Evolutionary conservation across 2,113 vertebrate species (phyloP).

Genomic region (Salvator merianae): DNA sequence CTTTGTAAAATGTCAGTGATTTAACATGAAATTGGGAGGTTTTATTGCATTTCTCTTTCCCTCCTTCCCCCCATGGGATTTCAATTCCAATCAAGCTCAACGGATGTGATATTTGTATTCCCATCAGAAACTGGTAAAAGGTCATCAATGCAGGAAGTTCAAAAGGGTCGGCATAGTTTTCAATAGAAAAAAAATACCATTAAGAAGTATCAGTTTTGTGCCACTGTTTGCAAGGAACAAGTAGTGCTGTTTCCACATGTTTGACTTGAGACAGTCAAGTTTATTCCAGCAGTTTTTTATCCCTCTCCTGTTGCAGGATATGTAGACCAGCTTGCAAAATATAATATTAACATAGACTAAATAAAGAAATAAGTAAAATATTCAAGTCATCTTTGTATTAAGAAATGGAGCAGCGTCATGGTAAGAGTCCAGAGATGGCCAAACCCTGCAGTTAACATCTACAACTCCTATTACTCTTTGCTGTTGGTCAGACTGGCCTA

Average conservation of each 20-base stretch:
- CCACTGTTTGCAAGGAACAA: not conserved
- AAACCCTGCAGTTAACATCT: too few relatives aligned
- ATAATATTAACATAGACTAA: not conserved
- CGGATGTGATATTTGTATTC: slow-evolving; percentile 17
- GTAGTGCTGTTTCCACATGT: not conserved
- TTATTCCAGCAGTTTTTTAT: not conserved
- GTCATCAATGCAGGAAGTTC: slow-evolving; percentile 41
- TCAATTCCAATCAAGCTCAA: slow-evolving; percentile 57
- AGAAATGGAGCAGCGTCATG: too few relatives aligned
- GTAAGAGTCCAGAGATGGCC: too few relatives aligned
- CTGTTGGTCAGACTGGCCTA: too few relatives aligned
- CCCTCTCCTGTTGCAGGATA: not conserved
- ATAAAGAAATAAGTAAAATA: too few relatives aligned
- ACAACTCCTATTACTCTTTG: too few relatives aligned
- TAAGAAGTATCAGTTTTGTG: not conserved
- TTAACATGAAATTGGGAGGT: slow-evolving; percentile 68
- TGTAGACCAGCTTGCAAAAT: too few relatives aligned
- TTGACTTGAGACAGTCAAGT: slow-evolving; percentile 23
- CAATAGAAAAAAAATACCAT: not conserved
- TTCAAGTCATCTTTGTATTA: too few relatives aligned
- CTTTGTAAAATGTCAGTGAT: slow-evolving; percentile 77
- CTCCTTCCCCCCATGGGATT: slow-evolving; percentile 26
- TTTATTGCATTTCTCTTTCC: slow-evolving; percentile 62
- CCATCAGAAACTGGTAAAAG: slow-evolving; percentile 57
- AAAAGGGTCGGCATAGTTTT: not conserved